Evolutionary conservation across 2,888 invertebrate species (phyloP), one percentile per base, ranked within the genome.

Genomic region (Tenthredo distinguenda): DNA sequence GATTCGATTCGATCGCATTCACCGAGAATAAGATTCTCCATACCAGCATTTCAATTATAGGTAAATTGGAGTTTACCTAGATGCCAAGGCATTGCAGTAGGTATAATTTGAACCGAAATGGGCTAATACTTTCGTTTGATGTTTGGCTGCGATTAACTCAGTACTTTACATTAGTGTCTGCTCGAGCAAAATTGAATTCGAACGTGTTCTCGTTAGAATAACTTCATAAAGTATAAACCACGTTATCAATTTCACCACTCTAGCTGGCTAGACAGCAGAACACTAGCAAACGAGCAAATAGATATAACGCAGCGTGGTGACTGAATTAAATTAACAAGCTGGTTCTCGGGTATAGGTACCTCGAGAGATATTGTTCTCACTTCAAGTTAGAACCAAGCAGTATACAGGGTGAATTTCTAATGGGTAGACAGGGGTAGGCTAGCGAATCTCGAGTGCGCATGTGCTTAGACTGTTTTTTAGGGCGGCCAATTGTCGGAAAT

Each of bases 281-380:
- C 72, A 74, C 40, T 74, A 43, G 72, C 72, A 74, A 74, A 74
- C 72, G 72, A 74, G 72, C 72, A 74, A 74, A 74, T 74, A 43
- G 72, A 74, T 74, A 74, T 74, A 74, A 74, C 72, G 43, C 72
- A 43, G 40, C 43, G 40, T 74, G 43, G 72, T 74, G 72, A 74
- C 72, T 74, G 72, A 43, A 74, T 74, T 74, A 43, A 74, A 74
- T 74, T 74, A 74, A 74, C 72, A 74, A 74, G 72, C 72, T 74
- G 72, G 72, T 72, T 40, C 72, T 21, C 72, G 40, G 21, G 72
- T 74, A 43, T 40, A 74, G 43, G 72, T 74, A 74, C 72, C 72
- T 74, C 72, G 72, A 43, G 72, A 74, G 72, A 74, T 74, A 74
- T 74, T 74, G 72, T 74, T 74, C 43, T 74, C 72, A 74, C 72